These are phyloP conservation scores for Drosophila anceps DNA, from an alignment of 2,888 invertebrate species.

Conservation along the genomic window DNA sequence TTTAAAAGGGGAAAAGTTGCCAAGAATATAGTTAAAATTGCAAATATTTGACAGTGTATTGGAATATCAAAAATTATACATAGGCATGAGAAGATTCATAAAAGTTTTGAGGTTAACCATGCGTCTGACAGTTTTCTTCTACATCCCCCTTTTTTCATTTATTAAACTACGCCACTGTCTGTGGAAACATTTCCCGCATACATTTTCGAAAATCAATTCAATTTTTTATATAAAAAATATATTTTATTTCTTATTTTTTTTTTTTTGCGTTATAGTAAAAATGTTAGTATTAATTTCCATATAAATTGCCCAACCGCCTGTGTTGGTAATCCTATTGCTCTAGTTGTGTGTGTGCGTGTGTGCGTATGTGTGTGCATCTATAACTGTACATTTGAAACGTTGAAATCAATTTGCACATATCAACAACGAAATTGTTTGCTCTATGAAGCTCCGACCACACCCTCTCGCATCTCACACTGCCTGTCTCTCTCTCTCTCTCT, in stretches of 20 bases:
- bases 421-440: conserved; percentile 80
- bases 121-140: background rate
- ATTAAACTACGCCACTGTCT: conserved; percentile 40
- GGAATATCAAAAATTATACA: too few relatives aligned
- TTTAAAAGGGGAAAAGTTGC: too few relatives aligned
- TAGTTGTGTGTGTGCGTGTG: conserved; percentile 7
- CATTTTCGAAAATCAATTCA: conserved; percentile 62
- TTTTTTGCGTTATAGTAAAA: conserved; percentile 56
- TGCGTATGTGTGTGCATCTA: conserved; percentile 45
- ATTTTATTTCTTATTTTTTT: conserved; percentile 26
- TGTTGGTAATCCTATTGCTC: conserved; percentile 46
- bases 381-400: conserved; percentile 75
- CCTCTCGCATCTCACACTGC: background rate
- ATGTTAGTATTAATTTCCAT: conserved; percentile 77
- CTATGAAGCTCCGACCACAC: conserved; percentile 47
- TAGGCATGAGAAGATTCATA: too few relatives aligned
- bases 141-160: conserved; percentile 10
- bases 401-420: conserved; percentile 81
- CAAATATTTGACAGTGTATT: too few relatives aligned
- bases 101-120: too few relatives aligned
- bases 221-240: conserved; percentile 33
- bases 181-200: conserved; percentile 47
- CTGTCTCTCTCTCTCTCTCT: background rate
- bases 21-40: too few relatives aligned
- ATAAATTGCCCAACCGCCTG: conserved; percentile 66